Conservation (phyloP, 2,888 invertebrate genomes). For the Gymnosoma rotundatum region DNA sequence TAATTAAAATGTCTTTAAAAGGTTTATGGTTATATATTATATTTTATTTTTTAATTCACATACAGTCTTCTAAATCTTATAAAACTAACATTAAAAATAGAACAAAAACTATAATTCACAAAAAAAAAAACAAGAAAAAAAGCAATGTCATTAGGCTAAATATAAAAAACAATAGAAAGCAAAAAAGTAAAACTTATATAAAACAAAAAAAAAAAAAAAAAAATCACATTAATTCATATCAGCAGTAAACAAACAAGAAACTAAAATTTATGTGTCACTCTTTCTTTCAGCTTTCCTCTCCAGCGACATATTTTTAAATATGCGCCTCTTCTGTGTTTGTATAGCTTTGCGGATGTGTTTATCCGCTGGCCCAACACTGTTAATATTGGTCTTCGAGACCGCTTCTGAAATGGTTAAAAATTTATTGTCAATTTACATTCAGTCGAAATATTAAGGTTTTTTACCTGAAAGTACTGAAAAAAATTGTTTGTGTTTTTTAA, state of each 20-base stretch:
- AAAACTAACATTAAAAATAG: constrained; percentile 23
- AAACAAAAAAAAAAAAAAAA: constrained; percentile 8
- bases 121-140: constrained; percentile 22
- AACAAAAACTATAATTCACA: constrained; percentile 29
- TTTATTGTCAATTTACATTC: constrained; percentile 42
- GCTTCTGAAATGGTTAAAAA: constrained; percentile 45
- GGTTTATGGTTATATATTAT: constrained; percentile 12
- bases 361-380: constrained; percentile 46
- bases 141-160: constrained; percentile 18
- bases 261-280: constrained; percentile 21
- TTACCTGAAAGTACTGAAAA: constrained; percentile 41
- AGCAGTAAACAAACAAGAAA: neutral
- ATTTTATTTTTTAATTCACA: constrained; percentile 25
- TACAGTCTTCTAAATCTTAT: constrained; percentile 11
- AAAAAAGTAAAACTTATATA: constrained; percentile 4
- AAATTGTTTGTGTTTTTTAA: too few species aligned
- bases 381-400: constrained; percentile 34
- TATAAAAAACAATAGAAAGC: constrained; percentile 23
- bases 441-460: constrained; percentile 35
- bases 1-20: constrained; percentile 14
- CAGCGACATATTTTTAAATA: constrained; percentile 40
- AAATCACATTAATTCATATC: constrained; percentile 1
- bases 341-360: constrained; percentile 40
- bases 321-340: constrained; percentile 29
- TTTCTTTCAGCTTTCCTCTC: constrained; percentile 32